Conservation (phyloP, 2,113 vertebrate species). For the Chaetura pelagica region DNA sequence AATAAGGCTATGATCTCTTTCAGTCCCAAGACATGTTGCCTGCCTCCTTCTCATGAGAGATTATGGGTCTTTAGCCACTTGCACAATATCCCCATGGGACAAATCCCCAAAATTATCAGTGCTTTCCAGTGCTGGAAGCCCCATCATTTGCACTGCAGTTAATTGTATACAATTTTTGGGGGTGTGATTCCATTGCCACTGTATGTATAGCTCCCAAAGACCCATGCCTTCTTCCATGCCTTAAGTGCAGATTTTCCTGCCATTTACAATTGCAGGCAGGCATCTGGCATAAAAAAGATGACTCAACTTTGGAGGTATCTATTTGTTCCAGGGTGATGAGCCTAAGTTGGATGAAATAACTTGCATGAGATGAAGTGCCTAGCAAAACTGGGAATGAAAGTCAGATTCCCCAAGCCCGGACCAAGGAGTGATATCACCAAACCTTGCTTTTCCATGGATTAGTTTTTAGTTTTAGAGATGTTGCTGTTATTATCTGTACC, state of each 20-base stretch:
- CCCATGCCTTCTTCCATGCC: background rate
- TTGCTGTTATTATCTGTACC: background rate
- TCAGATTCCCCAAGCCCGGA: background rate
- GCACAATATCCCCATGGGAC: background rate
- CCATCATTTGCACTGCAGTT: background rate
- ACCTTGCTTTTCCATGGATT: background rate
- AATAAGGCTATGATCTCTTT: background rate
- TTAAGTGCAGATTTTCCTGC: background rate
- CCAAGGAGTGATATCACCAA: background rate
- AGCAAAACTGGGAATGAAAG: background rate
- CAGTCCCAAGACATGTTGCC: background rate
- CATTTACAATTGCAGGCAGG: background rate
- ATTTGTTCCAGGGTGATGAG: background rate
- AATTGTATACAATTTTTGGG: background rate
- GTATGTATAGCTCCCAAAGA: background rate
- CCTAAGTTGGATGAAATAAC: background rate
- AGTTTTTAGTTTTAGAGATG: background rate
- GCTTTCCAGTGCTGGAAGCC: background rate
- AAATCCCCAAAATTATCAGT: background rate
- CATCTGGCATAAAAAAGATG: background rate
- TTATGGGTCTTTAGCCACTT: background rate
- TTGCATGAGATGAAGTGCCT: background rate
- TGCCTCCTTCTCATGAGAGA: background rate
- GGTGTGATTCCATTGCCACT: background rate
- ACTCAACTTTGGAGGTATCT: background rate